Evolutionary conservation across 2,113 vertebrate genomes (phyloP).

Genomic region (Columbina picui): DNA sequence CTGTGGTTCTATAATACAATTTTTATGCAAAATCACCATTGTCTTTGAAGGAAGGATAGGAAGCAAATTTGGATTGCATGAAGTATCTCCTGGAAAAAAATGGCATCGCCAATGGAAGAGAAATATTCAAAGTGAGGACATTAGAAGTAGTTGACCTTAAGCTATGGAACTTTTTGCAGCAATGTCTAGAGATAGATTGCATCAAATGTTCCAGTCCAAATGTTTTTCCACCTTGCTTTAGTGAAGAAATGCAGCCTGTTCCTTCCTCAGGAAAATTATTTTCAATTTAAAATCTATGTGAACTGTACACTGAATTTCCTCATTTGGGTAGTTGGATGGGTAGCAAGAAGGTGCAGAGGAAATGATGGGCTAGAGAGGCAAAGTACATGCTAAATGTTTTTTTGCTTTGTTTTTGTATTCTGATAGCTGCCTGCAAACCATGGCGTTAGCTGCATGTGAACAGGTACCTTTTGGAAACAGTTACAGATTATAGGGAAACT

Average conservation of each 20-base stretch:
- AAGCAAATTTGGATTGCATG: neutral
- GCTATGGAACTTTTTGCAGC: neutral
- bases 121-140: neutral
- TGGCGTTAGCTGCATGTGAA: neutral
- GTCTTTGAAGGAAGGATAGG: neutral
- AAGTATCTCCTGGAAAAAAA: neutral
- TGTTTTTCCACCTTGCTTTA: neutral
- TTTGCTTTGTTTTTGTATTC: neutral
- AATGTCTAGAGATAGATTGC: neutral
- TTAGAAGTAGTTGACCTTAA: neutral
- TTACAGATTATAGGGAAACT: neutral
- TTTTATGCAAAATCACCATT: neutral
- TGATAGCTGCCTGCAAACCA: neutral
- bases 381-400: neutral
- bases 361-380: neutral
- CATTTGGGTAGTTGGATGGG: neutral
- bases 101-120: neutral
- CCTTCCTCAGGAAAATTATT: neutral
- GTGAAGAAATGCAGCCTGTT: neutral
- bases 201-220: neutral
- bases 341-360: neutral
- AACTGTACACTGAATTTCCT: neutral
- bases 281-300: neutral
- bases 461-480: neutral
- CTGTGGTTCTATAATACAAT: neutral